Base-by-base conservation (phyloP, 1,140 invertebrate species). In the Zaprionus nigranus region DNA sequence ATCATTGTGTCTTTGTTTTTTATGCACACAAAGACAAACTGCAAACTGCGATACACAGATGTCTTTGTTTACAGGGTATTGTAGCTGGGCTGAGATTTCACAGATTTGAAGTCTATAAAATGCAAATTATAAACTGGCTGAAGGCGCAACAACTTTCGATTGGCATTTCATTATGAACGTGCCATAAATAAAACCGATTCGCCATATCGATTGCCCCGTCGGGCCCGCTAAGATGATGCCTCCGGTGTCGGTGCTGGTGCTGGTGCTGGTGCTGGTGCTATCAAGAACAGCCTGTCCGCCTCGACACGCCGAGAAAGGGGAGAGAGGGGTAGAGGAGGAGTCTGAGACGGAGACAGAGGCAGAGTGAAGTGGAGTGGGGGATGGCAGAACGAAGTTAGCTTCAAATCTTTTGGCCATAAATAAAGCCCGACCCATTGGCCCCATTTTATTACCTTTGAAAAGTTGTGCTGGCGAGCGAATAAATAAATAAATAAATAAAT, bases 101-200 rank as follows among this genome's bases (percentile, higher is more conserved):
- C 85, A 90, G 85, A 90, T 90, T 88, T 81, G 60, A 75, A 90
- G 80, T 85, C 76, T 68, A 74, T 74, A 74, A 46, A 78, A 78
- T 77, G 69, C 49, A 76, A 88, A 88, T 84, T 85, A 79, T 85
- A 79, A 79, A 75, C 71, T 78, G 58, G 64, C 63, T 68, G 64
- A 59, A 56, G 64, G 75, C 78, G 54, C 66, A 75, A 66, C 67
- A 79, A 79, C 75, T 81, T 81, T 88, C 85, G 85, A 88, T 88
- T 88, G 84, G 84, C 85, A 81, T 88, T 88, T 90, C 75, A 84
- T 88, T 90, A 84, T 88, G 63, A 68, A 20, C 49, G 54, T 53
- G 56, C 71, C 85, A 79, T 88, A 87, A 87, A 87, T 84, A 87
- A 84, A 83, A 81, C 78, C 78, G 61, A 88, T 88, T 88, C 63